Evolutionary conservation across 1,140 invertebrate species (phyloP), one percentile per base, ranked within the genome.

Genomic region (Wasmannia auropunctata): DNA sequence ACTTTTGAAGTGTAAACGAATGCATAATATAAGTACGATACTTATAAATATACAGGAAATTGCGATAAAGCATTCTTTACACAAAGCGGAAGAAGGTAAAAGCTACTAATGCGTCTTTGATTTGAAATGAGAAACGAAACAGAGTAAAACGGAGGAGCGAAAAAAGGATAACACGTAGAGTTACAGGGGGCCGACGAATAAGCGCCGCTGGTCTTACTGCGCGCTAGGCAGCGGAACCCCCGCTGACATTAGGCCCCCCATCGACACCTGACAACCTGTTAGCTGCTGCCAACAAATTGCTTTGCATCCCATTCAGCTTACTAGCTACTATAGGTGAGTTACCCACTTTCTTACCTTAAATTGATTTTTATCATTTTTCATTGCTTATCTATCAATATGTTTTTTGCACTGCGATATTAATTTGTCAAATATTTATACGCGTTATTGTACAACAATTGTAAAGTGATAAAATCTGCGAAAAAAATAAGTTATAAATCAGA

Each of bases 231-330:
- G 90, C 62, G 67, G 89, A 91, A 91, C 87, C 90, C 93, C 93
- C 86, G 92, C 93, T 93, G 93, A 88, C 88, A 91, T 89, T 87
- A 90, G 91, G 81, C 88, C 91, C 90, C 93, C 93, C 91, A 93
- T 92, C 90, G 93, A 92, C 90, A 93, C 91, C 92, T 93, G 92
- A 93, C 93, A 93, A 91, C 86, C 92, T 88, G 91, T 90, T 89
- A 90, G 90, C 91, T 92, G 86, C 91, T 93, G 91, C 93, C 91
- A 93, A 94, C 93, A 94, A 94, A 93, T 93, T 93, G 91, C 92
- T 91, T 93, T 90, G 91, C 91, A 88, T 92, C 90, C 84, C 51
- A 80, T 72, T 67, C 69, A 88, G 63, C 75, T 81, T 86, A 49
- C 49, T 69, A 49, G 81, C 79, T 83, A 83, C 69, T 28, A 34